A percentile compares a stretch with the other conserved stretches of the same genome.
These are phyloP conservation scores for Chaetophractus vellerosus DNA, from an alignment of 2,797 vertebrate species.

Conservation along the genomic window DNA sequence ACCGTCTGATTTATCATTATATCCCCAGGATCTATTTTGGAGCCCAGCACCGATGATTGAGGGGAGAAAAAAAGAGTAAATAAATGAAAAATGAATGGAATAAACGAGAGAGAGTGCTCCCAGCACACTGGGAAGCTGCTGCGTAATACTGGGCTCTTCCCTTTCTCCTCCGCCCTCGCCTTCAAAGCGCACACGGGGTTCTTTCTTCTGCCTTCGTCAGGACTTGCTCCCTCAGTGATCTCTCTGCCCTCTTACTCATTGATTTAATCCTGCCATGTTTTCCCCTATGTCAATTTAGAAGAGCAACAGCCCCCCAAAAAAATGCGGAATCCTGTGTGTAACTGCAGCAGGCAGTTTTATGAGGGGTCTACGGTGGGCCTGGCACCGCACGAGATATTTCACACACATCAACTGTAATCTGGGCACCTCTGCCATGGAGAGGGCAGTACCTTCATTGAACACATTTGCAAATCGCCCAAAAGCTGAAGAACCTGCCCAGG, in stretches of 20 bases:
- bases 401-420: neutral
- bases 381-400: neutral
- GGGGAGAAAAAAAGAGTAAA: neutral
- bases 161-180: no score
- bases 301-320: neutral
- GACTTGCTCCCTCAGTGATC: neutral
- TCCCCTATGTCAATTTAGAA: neutral
- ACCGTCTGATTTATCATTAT: neutral
- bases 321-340: no score
- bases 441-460: accelerated
- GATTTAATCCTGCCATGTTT: neutral
- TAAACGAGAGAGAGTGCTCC: neutral
- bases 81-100: neutral
- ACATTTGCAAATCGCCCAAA: neutral
- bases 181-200: neutral
- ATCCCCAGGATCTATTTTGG: neutral
- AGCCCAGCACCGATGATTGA: neutral
- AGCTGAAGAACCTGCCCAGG: neutral
- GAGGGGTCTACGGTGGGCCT: neutral
- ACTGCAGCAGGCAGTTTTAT: neutral
- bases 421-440: neutral
- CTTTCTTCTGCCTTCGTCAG: no score
- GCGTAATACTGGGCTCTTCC: neutral
- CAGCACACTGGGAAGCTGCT: accelerated
- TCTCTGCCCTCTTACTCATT: neutral